Evolutionary conservation across 2,113 vertebrate species (phyloP).

Genomic region (Crotalus tigris): DNA sequence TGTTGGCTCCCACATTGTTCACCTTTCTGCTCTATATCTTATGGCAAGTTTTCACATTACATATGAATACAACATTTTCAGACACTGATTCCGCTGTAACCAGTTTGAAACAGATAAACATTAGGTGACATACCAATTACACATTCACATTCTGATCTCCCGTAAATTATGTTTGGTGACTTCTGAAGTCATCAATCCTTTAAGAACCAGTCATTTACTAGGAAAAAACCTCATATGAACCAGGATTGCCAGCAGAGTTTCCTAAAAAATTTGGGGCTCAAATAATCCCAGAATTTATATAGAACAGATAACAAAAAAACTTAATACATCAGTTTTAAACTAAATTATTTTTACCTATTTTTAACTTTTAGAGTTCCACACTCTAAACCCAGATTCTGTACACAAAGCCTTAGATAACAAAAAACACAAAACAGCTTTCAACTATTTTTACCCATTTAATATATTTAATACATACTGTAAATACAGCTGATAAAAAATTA

Average conservation of each 20-base stretch:
- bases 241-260: too few species aligned
- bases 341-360: neutral
- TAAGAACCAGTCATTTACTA: neutral
- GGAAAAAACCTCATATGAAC: neutral
- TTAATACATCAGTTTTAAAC: too few species aligned
- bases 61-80: neutral
- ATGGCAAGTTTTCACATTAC: neutral
- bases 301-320: too few species aligned
- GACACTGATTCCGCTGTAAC: neutral
- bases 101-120: neutral
- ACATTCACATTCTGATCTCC: neutral
- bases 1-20: neutral
- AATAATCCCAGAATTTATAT: too few species aligned
- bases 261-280: too few species aligned
- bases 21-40: neutral
- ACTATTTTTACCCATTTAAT: neutral
- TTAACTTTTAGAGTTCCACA: too few species aligned
- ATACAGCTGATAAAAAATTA: neutral
- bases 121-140: neutral
- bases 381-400: too few species aligned
- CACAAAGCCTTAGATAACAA: too few species aligned
- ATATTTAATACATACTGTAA: neutral
- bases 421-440: too few species aligned
- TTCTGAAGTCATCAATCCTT: neutral
- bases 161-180: neutral